Base-by-base conservation (phyloP, 2,113 vertebrate genomes). In the Nipponia nippon region DNA sequence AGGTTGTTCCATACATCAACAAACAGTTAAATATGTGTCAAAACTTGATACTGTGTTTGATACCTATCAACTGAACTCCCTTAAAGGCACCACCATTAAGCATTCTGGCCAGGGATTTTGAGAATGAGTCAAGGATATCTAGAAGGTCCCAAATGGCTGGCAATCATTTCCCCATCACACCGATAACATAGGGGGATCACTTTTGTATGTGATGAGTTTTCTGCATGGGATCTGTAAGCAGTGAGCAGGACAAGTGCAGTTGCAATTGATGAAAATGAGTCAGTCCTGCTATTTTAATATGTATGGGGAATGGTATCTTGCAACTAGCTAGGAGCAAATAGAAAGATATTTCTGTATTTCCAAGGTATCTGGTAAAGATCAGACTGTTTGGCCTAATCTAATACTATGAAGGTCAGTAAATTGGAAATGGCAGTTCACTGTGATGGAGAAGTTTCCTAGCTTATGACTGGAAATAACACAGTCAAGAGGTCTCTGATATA, bases 381-480 rank as follows among this genome's bases (percentile, higher is more conserved):
- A 52, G 77, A 9, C n/a, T 53, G 21, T 27, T 63, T 49, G 47
- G 65, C 38, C 38, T 71, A 12, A 73, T 82, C 27, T 83, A 47
- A 49, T 62, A 38, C n/a, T n/a, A 0, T 9, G 22, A 72, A 70
- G 83, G 55, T 58, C 94, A 94, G 91, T 94, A 95, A 96, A 95
- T 91, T 94, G 59, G 87, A 92, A 94, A 22, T 49, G 59, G 49
- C 85, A 50, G 59, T 25, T 92, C 79, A 46, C 36, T 67, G 63
- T 13, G 9, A 34, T 46, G 36, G 49, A 80, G 50, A 83, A 66
- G 6, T 62, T 92, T 90, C 53, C 62, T 38, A 38, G 46, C 76
- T 90, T 84, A 66, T 89, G 72, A 89, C 72, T 93, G 76, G 76
- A 91, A 94, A 94, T 93, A 76, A 92, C 29, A 59, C 6, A 26